A percentile compares a stretch with the other conserved stretches of the same genome.
Evolutionary conservation across 2,113 vertebrate species (phyloP).

Genomic region (Bungarus multicinctus): DNA sequence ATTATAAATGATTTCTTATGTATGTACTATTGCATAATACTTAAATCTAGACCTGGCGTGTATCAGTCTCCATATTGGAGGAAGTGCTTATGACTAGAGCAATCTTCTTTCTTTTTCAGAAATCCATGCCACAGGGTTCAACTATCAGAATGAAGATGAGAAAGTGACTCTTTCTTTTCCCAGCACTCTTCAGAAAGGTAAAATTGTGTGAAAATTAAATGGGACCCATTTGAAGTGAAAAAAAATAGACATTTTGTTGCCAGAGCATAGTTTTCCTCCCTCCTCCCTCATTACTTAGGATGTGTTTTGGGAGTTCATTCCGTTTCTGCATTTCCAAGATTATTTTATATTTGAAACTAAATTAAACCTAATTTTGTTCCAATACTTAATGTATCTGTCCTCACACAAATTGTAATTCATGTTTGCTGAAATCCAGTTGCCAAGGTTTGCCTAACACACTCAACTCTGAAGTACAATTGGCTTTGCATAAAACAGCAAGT

Average conservation of each 20-base stretch:
- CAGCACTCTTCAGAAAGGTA: slow-evolving; percentile 90
- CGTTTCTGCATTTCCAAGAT: neutral
- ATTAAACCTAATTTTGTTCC: neutral
- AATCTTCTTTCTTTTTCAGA: slow-evolving; percentile 70
- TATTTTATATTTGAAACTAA: neutral
- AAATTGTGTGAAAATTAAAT: neutral
- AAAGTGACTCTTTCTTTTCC: slow-evolving; percentile 98
- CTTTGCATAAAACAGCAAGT: neutral
- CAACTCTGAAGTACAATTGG: neutral
- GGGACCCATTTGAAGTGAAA: neutral
- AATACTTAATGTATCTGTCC: neutral
- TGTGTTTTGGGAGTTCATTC: neutral
- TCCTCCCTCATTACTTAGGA: neutral
- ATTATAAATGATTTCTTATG: neutral
- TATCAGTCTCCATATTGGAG: neutral
- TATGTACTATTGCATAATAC: neutral
- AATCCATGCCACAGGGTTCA: slow-evolving; percentile 97
- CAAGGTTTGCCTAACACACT: neutral
- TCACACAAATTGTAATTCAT: neutral
- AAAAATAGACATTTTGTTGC: neutral
- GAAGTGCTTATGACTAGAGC: neutral
- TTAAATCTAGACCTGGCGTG: neutral
- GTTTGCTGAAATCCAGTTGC: neutral
- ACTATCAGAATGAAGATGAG: slow-evolving; percentile 98
- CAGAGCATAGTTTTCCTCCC: neutral